Base-by-base conservation (phyloP, 2,888 invertebrate species). In the Odontocolon sp. region DNA sequence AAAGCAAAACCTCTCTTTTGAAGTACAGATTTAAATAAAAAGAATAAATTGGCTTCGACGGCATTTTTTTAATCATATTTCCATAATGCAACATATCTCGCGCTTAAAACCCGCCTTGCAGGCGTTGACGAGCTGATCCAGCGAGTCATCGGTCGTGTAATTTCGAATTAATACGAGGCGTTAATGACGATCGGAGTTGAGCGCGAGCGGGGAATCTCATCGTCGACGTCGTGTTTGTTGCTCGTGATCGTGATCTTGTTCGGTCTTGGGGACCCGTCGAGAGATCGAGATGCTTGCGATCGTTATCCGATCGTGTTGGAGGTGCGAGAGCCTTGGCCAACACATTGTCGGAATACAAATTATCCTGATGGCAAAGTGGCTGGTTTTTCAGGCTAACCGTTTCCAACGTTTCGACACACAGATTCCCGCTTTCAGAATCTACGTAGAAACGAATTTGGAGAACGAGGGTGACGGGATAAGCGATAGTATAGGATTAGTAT, bases 301-400 rank as follows among this genome's bases (percentile, higher is more conserved):
- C 78, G 78, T 81, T 81, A 81, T 81, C 81, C 79, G 74, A 50
- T 68, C 77, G 63, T 68, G 77, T 72, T 64, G 52, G 69, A 75
- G 77, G 72, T 56, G 75, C 69, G 67, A 40, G 61, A 56, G 42
- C 64, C 54, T 45, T 72, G 73, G 54, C 52, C 47, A 63, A 75
- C 61, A 68, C 52, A 74, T 71, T 74, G 75, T 75, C 74, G 70
- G 78, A 71, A 71, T 75, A 78, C 68, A 71, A 72, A 75, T 78
- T 78, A 75, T 75, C 66, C 67, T 38, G 31, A 16, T 45, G 61
- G 33, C 23, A 38, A 54, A 59, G 63, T 40, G 21, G 68, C 28
- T 16, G 45, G 33, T 21, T n/a, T 59, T 18, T 18, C 52, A 21
- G 47, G 45, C 42, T 33, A 40, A 47, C 28, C 11, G 26, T 18